phyloP scores from a whole-genome alignment of 2,888 invertebrate species.

The Papilio elwesi region DNA sequence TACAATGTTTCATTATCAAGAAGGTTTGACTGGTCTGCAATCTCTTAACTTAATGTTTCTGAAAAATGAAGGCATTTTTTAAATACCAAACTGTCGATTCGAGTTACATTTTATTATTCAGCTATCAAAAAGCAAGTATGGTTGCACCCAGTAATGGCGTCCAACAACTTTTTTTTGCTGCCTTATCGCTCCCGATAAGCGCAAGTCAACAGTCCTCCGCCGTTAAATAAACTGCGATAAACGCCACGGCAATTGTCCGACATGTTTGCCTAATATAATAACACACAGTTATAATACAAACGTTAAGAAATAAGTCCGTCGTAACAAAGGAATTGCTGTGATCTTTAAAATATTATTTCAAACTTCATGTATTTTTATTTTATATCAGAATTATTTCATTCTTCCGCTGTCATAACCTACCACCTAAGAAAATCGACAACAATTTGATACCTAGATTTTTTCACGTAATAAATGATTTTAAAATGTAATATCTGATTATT shows the following conservation, averaged over 20 bases:
- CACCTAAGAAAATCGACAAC: no score
- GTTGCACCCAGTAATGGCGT: constrained; percentile 26
- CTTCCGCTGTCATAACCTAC: no score
- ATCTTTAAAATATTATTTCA: neutral
- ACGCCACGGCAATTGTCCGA: constrained; percentile 48
- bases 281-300: neutral
- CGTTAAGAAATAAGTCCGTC: neutral
- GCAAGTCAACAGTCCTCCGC: constrained; percentile 54
- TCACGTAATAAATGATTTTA: no score
- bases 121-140: constrained; percentile 23
- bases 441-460: no score
- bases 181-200: constrained; percentile 49
- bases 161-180: constrained; percentile 29
- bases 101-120: constrained; percentile 19
- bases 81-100: constrained; percentile 34
- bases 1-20: neutral
- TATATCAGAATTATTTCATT: no score
- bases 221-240: constrained; percentile 56
- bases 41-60: neutral
- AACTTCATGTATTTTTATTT: no score
- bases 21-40: neutral
- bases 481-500: no score
- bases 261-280: constrained; percentile 41
- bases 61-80: neutral
- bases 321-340: neutral